Evolutionary conservation across 2,797 vertebrate genomes (phyloP).

Genomic region (Myiotriccus ornatus): DNA sequence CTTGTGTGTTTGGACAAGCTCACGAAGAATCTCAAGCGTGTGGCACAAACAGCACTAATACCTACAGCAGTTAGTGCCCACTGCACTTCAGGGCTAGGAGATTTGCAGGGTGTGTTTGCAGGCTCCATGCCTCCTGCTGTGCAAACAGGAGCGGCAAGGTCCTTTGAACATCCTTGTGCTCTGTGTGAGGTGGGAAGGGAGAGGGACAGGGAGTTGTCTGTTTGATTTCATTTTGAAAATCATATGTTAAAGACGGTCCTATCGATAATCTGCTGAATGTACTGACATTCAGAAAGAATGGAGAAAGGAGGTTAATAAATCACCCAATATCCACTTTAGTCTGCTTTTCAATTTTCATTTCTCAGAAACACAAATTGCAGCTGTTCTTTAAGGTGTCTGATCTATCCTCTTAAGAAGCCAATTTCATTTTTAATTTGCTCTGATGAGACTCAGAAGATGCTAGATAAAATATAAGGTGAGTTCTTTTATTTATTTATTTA

Average conservation of each 20-base stretch:
- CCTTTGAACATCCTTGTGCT: background rate
- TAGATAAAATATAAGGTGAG: slow-evolving; percentile 59
- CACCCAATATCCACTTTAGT: slow-evolving; percentile 36
- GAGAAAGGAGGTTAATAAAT: slow-evolving; percentile 65
- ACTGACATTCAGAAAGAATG: slow-evolving; percentile 49
- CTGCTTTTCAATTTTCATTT: slow-evolving; percentile 63
- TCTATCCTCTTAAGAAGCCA: slow-evolving; percentile 56
- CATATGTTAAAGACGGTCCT: slow-evolving; percentile 23
- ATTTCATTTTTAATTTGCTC: slow-evolving; percentile 69
- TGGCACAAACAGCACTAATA: background rate
- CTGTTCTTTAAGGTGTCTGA: slow-evolving; percentile 57
- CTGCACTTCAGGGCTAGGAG: background rate
- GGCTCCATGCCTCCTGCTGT: background rate
- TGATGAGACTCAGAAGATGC: slow-evolving; percentile 59
- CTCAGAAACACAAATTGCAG: slow-evolving; percentile 60
- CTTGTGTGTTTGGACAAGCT: background rate
- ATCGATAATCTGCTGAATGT: slow-evolving; percentile 58
- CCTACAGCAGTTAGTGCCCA: background rate
- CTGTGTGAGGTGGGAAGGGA: background rate
- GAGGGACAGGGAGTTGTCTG: background rate
- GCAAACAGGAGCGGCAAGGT: background rate
- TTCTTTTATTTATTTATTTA: slow-evolving; percentile 31
- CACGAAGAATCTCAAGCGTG: background rate
- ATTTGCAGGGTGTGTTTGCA: background rate
- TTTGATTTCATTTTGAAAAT: slow-evolving; percentile 51